These are phyloP conservation scores for Latheticus oryzae DNA, from an alignment of 2,888 invertebrate genomes.

Conservation along the genomic window DNA sequence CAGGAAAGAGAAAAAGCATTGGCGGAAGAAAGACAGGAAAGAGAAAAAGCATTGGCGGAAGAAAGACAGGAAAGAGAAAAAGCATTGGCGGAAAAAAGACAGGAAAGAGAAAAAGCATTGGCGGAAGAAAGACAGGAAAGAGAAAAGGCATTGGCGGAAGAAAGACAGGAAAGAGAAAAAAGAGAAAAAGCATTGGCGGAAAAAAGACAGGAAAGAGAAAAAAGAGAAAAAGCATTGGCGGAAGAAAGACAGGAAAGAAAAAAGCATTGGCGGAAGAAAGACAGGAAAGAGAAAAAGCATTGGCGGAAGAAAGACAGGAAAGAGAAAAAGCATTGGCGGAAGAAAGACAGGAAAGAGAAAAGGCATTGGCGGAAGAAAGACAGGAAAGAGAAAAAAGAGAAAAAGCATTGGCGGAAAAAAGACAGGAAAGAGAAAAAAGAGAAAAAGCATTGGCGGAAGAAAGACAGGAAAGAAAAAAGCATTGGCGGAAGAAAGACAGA, in stretches of 20 bases:
- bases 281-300: conserved; percentile 8
- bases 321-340: conserved; percentile 4
- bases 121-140: conserved; percentile 2
- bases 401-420: conserved; percentile 10
- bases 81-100: conserved; percentile 10
- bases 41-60: conserved; percentile 1
- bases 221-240: conserved; percentile 7
- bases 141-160: conserved; percentile 9
- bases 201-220: conserved; percentile 7
- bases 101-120: conserved; percentile 7
- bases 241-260: conserved; percentile 14
- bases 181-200: conserved; percentile 9
- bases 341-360: conserved; percentile 3
- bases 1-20: conserved; percentile 8
- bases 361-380: conserved; percentile 11
- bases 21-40: conserved; percentile 10
- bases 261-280: conserved; percentile 1
- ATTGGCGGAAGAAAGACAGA: conserved; percentile 1
- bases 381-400: conserved; percentile 6
- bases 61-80: conserved; percentile 6
- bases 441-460: conserved; percentile 11
- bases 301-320: conserved; percentile 11
- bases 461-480: conserved; percentile 13
- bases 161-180: conserved; percentile 6
- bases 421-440: conserved; percentile 3